Evolutionary conservation across 37 sponge, comb jelly and placozoan species (phyloP).

Genomic region (Beroe forskalii): DNA sequence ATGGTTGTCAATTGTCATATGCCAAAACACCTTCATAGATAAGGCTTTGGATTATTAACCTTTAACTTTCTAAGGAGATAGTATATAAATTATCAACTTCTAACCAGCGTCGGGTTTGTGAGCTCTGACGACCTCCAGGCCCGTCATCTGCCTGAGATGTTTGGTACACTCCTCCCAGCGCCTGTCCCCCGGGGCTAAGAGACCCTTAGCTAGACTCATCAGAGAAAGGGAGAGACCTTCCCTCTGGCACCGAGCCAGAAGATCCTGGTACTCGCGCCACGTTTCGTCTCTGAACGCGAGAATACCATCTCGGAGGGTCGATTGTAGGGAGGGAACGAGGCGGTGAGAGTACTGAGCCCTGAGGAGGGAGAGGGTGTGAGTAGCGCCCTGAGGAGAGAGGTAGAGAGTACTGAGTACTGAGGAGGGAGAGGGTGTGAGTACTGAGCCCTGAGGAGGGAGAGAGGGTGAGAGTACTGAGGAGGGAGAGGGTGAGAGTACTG

Average conservation of each 20-base stretch:
- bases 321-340: constrained; percentile 50
- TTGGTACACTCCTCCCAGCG: constrained; percentile 62
- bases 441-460: too few relatives aligned
- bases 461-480: too few relatives aligned
- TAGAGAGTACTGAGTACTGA: neutral
- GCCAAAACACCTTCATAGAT: too few relatives aligned
- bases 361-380: neutral
- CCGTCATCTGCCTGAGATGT: constrained; percentile 61
- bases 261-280: constrained; percentile 52
- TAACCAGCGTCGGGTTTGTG: neutral
- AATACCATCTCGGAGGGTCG: constrained; percentile 41
- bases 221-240: constrained; percentile 10
- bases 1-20: too few relatives aligned
- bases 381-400: neutral
- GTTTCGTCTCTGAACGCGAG: constrained; percentile 32
- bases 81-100: too few relatives aligned
- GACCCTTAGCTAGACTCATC: constrained; percentile 56
- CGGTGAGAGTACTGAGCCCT: constrained; percentile 60
- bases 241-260: neutral
- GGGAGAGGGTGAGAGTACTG: too few relatives aligned
- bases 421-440: neutral
- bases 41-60: too few relatives aligned
- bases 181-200: constrained; percentile 44
- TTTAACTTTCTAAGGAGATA: too few relatives aligned
- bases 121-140: neutral